Percentiles rank a stretch among this genome's conserved stretches.
These are phyloP conservation scores for Cryptosula pallasiana DNA, from an alignment of 2,888 invertebrate species.

Conservation along the genomic window DNA sequence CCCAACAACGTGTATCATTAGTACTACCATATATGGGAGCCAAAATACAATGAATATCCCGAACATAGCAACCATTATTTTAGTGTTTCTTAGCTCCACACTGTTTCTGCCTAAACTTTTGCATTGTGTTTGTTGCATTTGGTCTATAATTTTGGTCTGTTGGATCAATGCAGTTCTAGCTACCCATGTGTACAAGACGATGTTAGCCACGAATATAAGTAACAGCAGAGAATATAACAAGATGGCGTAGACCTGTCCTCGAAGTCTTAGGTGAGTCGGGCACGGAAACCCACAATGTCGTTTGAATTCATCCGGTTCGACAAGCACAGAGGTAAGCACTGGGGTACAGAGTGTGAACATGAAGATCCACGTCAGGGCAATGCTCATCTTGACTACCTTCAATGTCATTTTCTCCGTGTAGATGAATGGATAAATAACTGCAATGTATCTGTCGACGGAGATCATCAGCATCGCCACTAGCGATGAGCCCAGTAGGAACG, in stretches of 20 bases:
- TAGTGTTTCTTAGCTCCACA: background rate
- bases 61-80: slow-evolving; percentile 13
- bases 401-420: slow-evolving; percentile 9
- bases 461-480: slow-evolving; percentile 4
- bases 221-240: background rate
- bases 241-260: background rate
- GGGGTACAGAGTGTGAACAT: background rate
- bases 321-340: background rate
- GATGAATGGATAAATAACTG: background rate
- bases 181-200: slow-evolving; percentile 9
- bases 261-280: background rate
- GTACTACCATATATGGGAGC: slow-evolving; percentile 1
- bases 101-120: background rate
- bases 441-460: slow-evolving; percentile 3
- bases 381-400: background rate
- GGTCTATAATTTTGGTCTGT: background rate
- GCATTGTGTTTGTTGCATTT: background rate
- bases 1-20: background rate
- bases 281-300: background rate
- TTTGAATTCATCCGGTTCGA: background rate
- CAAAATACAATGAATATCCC: slow-evolving; percentile 8
- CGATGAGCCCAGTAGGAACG: background rate
- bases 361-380: background rate
- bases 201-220: background rate
- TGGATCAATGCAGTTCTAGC: background rate